Conservation (phyloP, 2,113 vertebrate species). For the Scopus umbretta region DNA sequence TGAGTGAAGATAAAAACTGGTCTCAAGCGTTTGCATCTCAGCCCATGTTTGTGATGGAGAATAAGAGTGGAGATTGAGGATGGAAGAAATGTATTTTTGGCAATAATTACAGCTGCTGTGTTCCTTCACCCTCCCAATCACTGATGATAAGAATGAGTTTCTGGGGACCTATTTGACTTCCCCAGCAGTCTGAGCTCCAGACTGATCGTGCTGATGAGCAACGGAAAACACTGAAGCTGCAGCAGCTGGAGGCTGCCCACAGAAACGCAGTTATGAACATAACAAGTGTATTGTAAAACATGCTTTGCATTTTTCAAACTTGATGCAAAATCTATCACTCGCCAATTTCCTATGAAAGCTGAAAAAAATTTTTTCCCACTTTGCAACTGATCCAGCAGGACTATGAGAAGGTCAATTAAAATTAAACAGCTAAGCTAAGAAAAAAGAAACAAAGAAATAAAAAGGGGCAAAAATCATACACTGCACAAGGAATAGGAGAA, state of each 20-base stretch:
- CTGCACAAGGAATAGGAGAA: fast-evolving
- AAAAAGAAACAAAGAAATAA: neutral
- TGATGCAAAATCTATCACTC: neutral
- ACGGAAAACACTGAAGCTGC: neutral
- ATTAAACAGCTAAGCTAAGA: neutral
- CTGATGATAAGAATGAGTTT: neutral
- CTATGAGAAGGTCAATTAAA: neutral
- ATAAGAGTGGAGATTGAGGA: no score
- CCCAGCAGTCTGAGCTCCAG: neutral
- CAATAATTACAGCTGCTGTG: neutral
- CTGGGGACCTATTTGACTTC: neutral
- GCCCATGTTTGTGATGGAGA: fast-evolving
- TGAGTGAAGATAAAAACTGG: neutral
- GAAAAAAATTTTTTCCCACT: neutral
- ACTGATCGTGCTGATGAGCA: neutral
- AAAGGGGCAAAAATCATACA: fast-evolving
- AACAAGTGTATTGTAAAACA: neutral
- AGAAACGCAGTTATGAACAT: neutral
- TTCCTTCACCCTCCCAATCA: neutral
- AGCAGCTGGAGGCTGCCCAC: neutral
- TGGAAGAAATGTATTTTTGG: neutral
- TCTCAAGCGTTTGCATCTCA: neutral
- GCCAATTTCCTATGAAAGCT: neutral
- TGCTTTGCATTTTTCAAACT: neutral
- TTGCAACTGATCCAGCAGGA: neutral